Percentiles rank a stretch among this genome's conserved stretches.
Evolutionary conservation across 2,113 vertebrate genomes (phyloP).

Genomic region (Gallinago paraguaiae): DNA sequence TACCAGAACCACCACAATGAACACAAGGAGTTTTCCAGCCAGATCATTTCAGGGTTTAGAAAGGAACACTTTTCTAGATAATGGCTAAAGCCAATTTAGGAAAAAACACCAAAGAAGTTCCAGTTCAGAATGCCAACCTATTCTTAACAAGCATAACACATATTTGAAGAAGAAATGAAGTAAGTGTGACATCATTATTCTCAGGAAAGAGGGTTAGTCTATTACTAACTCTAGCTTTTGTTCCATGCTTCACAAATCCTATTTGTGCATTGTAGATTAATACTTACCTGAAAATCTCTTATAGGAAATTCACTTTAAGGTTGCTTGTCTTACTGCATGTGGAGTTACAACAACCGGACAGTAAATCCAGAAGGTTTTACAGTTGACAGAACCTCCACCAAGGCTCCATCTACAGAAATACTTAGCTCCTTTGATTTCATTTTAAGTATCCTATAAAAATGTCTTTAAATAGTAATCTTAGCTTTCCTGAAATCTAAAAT

Average conservation of each 20-base stretch:
- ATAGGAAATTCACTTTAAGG: conserved; percentile 67
- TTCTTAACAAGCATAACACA: neutral
- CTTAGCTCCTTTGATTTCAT: conserved; percentile 67
- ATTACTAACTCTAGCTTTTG: conserved; percentile 38
- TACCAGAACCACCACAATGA: neutral
- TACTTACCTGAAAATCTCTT: conserved; percentile 52
- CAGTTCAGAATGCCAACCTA: neutral
- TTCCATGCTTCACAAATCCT: conserved; percentile 52
- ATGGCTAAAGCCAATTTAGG: neutral
- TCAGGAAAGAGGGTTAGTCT: conserved; percentile 12
- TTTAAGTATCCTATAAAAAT: conserved; percentile 66
- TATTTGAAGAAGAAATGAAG: neutral
- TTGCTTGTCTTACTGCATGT: conserved; percentile 63
- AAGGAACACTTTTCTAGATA: neutral
- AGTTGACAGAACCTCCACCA: conserved; percentile 62
- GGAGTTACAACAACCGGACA: conserved; percentile 55
- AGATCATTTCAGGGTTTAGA: neutral
- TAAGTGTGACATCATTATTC: neutral
- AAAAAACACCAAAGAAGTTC: neutral
- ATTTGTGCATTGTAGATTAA: conserved; percentile 31
- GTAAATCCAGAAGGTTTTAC: conserved; percentile 63
- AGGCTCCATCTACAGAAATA: conserved; percentile 67
- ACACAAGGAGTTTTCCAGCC: neutral
- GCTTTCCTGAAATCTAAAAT: conserved; percentile 67
- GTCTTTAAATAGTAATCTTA: conserved; percentile 68